These are phyloP conservation scores for Argentina silus DNA, from an alignment of 2,797 vertebrate genomes.

Conservation along the genomic window DNA sequence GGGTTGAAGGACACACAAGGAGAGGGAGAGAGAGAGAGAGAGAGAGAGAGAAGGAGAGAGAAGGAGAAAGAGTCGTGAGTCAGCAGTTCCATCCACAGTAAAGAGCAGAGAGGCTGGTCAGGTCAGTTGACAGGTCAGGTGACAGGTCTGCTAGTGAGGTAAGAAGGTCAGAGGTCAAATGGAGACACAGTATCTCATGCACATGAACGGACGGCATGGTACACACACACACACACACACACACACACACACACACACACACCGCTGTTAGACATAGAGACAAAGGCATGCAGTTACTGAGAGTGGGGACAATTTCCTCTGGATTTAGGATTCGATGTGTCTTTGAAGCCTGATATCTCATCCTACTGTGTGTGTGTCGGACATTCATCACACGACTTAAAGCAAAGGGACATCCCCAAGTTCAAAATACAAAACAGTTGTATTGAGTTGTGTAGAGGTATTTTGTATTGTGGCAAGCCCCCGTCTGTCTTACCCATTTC, in stretches of 20 bases:
- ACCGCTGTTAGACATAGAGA: constrained; percentile 35
- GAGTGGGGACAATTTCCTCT: neutral
- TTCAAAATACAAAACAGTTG: constrained; percentile 10
- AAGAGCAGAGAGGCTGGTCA: neutral
- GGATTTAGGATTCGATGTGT: no score
- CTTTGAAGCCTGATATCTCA: no score
- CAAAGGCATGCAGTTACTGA: constrained; percentile 52
- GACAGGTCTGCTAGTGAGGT: constrained; percentile 45
- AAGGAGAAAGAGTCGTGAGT: constrained; percentile 62
- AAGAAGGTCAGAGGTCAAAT: constrained; percentile 46
- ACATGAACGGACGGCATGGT: constrained; percentile 9
- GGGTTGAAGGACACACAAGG: constrained; percentile 48
- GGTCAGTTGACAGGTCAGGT: neutral
- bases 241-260: no score
- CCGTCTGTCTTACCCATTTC: constrained; percentile 86
- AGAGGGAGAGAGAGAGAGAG: constrained; percentile 56
- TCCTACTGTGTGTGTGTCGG: no score
- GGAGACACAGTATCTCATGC: constrained; percentile 45
- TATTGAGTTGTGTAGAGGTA: constrained; percentile 9
- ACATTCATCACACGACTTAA: no score
- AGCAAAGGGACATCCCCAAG: no score
- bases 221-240: no score
- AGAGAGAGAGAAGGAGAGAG: constrained; percentile 63
- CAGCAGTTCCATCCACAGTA: constrained; percentile 53
- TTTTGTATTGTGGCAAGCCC: neutral